These are phyloP conservation scores for Sphyrna mokarran DNA, from an alignment of 2,113 vertebrate species.

Conservation along the genomic window DNA sequence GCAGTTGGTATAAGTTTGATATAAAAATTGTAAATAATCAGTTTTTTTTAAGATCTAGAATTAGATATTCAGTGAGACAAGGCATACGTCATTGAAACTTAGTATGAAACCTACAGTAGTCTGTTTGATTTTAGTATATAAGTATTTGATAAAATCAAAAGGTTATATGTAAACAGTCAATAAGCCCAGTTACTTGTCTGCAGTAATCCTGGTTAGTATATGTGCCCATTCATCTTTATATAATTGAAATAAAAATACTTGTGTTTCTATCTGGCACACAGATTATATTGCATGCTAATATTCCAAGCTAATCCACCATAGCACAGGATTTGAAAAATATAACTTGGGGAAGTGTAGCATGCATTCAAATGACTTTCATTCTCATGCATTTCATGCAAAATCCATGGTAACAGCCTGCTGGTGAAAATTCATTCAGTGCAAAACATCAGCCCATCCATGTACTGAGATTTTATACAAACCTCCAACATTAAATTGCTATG, in stretches of 20 bases:
- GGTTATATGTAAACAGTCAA: background rate
- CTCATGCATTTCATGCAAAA: conserved; percentile 69
- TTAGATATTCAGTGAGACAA: conserved; percentile 15
- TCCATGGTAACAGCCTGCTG: conserved; percentile 64
- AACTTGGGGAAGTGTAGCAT: conserved; percentile 44
- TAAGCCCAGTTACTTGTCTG: background rate
- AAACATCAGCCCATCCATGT: conserved; percentile 68
- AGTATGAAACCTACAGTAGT: background rate
- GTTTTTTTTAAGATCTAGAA: background rate
- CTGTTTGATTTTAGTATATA: conserved; percentile 25
- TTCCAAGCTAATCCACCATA: conserved; percentile 12
- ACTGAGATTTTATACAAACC: conserved; percentile 79
- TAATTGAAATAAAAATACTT: background rate
- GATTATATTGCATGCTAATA: background rate
- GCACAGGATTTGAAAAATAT: background rate
- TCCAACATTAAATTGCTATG: conserved; percentile 99
- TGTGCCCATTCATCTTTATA: conserved; percentile 15
- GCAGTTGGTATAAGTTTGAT: background rate
- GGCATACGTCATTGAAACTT: background rate
- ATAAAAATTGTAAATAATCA: background rate
- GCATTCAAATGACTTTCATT: conserved; percentile 47
- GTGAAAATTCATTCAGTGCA: conserved; percentile 67
- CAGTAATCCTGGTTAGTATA: conserved; percentile 33
- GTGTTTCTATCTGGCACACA: background rate
- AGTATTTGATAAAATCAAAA: background rate